Evolutionary conservation across 2,888 invertebrate species (phyloP).

Genomic region (Cephus rjabovi): DNA sequence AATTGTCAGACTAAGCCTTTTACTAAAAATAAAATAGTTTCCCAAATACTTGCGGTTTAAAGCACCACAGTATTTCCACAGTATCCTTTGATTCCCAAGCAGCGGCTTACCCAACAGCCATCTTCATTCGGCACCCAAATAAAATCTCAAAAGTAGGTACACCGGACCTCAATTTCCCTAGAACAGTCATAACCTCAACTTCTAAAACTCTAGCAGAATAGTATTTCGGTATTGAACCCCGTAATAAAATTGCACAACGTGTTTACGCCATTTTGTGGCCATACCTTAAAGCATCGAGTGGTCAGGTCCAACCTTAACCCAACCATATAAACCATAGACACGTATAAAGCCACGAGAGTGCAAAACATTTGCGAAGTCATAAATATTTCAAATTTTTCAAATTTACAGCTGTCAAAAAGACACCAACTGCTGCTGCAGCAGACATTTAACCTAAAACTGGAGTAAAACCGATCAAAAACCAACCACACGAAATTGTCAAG

Average conservation of each 20-base stretch:
- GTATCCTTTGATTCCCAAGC: neutral
- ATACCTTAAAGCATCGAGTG: constrained; percentile 6
- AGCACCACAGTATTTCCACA: neutral
- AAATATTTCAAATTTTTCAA: neutral
- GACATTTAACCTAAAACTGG: neutral
- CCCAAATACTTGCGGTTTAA: neutral
- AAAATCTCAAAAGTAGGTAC: neutral
- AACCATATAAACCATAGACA: neutral
- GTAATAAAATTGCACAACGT: constrained; percentile 39
- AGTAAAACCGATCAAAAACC: neutral
- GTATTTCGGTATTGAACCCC: neutral
- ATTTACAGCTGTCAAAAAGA: neutral
- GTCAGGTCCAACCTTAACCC: constrained; percentile 12
- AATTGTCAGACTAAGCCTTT: neutral
- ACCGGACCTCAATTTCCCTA: neutral
- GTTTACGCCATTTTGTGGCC: constrained; percentile 41
- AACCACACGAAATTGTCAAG: neutral
- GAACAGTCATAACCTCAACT: neutral
- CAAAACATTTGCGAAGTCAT: neutral
- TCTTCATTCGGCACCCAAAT: neutral
- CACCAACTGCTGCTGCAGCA: too few relatives aligned
- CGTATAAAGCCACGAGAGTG: neutral
- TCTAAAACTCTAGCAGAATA: neutral
- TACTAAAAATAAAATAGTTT: neutral
- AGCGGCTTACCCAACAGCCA: neutral